Base-by-base conservation (phyloP, 1,140 invertebrate genomes). In the Lordiphosa collinella region DNA sequence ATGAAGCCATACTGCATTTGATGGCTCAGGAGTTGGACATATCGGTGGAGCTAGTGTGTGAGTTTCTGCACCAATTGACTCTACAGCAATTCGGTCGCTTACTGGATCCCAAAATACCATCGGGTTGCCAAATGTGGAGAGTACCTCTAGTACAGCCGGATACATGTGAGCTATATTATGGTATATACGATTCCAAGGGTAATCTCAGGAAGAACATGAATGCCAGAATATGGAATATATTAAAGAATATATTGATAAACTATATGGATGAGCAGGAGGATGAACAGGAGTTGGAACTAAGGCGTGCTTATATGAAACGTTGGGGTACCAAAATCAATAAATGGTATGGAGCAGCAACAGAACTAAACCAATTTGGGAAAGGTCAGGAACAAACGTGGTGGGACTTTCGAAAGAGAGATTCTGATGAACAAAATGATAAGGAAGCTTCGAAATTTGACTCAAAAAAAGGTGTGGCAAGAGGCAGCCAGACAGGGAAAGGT, bases 51-150 rank as follows among this genome's bases (percentile, higher is more conserved):
- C 11, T 34, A 3, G 64, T 80, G 0, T 43, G 57, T 8, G 18
- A 18, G 1, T 73, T 73, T 3, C 51, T 79, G 0, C 59, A 41
- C 5, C 11, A 70, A 4, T 32, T 79, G 8, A 79, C 59, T 3
- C 18, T 79, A n/a, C 22, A 55, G 5, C 57, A 56, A 2, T 79
- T 80, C n/a, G 38, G 51, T 0, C 38, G 53, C 5, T 53, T 79
- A 0, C 25, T 73, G 0, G 51, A 79, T 18, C 63, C 74, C 0
- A 46, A 73, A 36, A 40, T 48, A n/a, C 22, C 41, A n/a, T 29
- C 41, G 0, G 48, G 47, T 1, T 73, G 74, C 59, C 57, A 60
- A 12, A 46, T 29, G 1, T 49, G 29, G 7, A 61, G 61, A 9
- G 60, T 79, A 9, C 74, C 74, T 0, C 43, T 79, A 1, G 43